Evolutionary conservation across 2,888 invertebrate species (phyloP), one percentile per base, ranked within the genome.

Genomic region (Falcaria lacertinaria): DNA sequence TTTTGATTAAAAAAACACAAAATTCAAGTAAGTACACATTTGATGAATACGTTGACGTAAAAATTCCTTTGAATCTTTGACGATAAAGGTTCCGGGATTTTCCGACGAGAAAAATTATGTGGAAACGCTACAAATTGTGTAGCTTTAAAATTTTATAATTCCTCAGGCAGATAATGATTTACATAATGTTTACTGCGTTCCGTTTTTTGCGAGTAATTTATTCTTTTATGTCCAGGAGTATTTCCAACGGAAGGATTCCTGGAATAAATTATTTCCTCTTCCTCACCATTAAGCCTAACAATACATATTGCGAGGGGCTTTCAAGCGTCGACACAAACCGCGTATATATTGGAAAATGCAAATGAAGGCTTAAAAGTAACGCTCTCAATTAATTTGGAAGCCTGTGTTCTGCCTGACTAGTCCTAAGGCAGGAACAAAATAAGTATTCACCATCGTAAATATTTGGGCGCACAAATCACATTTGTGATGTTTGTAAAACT

Each of bases 111-210:
- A 50, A 54, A 46, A 52, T 52, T 46, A 42, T 41, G 33, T 42
- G 44, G 42, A 37, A 37, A 28, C 32, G 43, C 47, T 38, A 47
- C 49, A 52, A 55, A 55, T 52, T 48, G 38, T 37, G 41, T 48
- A 43, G 43, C 48, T 50, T 52, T 48, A 50, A 50, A 54, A 47
- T 49, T 40, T n/a, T n/a, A n/a, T n/a, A 47, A 45, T 42, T 48
- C 41, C 22, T 36, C n/a, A 19, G 40, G 52, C n/a, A n/a, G n/a
- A n/a, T n/a, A n/a, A 45, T 42, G 37, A 48, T 32, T 25, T 34
- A 33, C 46, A 39, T 33, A 36, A 44, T 43, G 47, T 44, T 22
- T 40, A 40, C 42, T 36, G 34, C 32, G 17, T 22, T 40, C 34
- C 34, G 22, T 41, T 43, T 37, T 35, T 37, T 22, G 15, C 14